A percentile compares a stretch with the other conserved stretches of the same genome.
Evolutionary conservation across 1,140 invertebrate genomes (phyloP).

Genomic region (Calliopsis andreniformis): DNA sequence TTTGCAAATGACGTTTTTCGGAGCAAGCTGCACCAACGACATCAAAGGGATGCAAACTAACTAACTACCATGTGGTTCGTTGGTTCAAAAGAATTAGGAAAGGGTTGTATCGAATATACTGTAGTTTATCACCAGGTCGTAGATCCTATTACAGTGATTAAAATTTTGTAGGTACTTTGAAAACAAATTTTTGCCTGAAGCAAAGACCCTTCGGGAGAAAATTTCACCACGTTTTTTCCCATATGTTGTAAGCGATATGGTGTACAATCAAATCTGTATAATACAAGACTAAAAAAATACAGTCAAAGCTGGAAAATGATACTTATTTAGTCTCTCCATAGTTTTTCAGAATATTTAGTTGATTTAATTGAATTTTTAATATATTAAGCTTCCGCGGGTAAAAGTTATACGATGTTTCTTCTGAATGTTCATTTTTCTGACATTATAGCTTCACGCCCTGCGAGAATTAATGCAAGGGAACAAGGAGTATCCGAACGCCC

Average conservation of each 20-base stretch:
- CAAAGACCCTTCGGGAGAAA: too few species aligned
- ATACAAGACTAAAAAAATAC: too few species aligned
- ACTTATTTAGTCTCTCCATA: too few species aligned
- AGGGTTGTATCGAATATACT: conserved; percentile 24
- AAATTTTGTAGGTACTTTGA: too few species aligned
- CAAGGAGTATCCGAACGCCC: conserved; percentile 91
- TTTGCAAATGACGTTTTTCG: conserved; percentile 30
- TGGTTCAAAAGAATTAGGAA: neutral
- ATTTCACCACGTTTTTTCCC: too few species aligned
- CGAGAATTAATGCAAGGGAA: conserved; percentile 94
- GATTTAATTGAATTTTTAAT: neutral
- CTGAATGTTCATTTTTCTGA: conserved; percentile 30
- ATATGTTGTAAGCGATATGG: too few species aligned
- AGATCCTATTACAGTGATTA: neutral
- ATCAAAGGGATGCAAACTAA: conserved; percentile 48
- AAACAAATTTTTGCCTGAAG: too few species aligned
- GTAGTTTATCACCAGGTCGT: neutral
- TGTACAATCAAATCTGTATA: too few species aligned
- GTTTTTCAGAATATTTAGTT: too few species aligned
- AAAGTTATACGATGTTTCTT: neutral
- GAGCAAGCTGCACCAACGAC: conserved; percentile 17
- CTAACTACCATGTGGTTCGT: conserved; percentile 18
- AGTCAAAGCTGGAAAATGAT: too few species aligned
- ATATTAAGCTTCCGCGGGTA: neutral
- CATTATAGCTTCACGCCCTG: conserved; percentile 88